A percentile compares a stretch with the other conserved stretches of the same genome.
Conservation (phyloP, 2,797 vertebrate genomes). For the Gymnoscopelus microlampas region DNA sequence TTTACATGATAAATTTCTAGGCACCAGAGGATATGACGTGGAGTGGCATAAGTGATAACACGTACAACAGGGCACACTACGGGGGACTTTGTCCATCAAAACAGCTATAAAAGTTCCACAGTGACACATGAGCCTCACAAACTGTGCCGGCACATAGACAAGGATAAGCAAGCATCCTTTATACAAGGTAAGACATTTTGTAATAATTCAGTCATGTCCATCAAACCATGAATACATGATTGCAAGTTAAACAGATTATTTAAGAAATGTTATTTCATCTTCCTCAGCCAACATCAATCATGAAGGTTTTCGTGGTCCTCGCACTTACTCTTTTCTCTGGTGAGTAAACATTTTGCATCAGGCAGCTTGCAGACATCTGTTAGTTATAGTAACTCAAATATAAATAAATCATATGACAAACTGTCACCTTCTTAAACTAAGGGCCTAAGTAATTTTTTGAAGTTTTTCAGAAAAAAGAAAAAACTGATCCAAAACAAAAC, state of each 20-base stretch:
- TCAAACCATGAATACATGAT: no score
- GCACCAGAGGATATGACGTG: not conserved
- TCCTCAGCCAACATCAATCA: constrained; percentile 17
- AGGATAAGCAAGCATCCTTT: not conserved
- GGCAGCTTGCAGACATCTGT: no score
- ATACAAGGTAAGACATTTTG: not conserved
- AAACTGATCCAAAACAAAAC: no score
- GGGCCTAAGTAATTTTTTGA: no score
- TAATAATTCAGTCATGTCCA: not conserved
- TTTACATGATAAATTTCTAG: not conserved
- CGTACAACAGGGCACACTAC: not conserved
- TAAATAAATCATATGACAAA: no score
- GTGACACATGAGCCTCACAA: not conserved
- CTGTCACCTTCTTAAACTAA: no score
- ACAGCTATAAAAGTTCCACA: constrained; percentile 42
- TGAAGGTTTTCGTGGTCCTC: constrained; percentile 56
- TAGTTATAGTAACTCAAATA: no score
- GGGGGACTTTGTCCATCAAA: not conserved
- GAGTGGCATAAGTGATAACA: not conserved
- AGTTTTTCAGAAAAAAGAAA: no score
- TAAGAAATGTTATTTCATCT: not conserved
- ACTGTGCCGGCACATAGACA: not conserved
- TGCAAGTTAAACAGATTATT: not conserved
- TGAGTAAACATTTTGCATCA: constrained; percentile 18
- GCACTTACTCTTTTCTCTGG: constrained; percentile 45